Evolutionary conservation across 2,113 vertebrate species (phyloP).

Genomic region (Bubo bubo): DNA sequence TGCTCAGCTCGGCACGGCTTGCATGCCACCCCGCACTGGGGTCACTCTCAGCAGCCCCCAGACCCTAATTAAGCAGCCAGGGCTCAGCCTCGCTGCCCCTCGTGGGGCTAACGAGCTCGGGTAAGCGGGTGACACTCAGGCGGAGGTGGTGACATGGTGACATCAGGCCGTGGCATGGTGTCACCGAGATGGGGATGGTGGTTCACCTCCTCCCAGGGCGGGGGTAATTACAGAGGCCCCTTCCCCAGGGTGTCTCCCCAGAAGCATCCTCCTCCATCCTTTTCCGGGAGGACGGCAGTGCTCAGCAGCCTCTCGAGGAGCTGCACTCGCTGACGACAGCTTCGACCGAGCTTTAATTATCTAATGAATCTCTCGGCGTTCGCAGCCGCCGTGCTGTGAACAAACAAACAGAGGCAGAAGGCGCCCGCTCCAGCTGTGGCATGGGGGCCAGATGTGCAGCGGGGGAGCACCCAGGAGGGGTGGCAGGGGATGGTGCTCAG

Average conservation of each 20-base stretch:
- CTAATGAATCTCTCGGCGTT: background rate
- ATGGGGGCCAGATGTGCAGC: background rate
- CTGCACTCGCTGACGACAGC: background rate
- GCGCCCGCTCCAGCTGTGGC: background rate
- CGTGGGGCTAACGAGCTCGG: rapidly evolving
- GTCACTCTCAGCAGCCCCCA: background rate
- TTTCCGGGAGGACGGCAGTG: background rate
- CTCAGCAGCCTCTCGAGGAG: background rate
- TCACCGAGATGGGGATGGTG: background rate
- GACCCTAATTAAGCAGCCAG: background rate
- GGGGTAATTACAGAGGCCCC: rapidly evolving
- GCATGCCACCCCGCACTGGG: rapidly evolving
- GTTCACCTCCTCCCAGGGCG: too few relatives aligned
- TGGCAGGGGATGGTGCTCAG: background rate
- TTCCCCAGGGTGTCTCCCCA: background rate
- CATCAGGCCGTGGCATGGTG: rapidly evolving
- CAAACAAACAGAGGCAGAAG: background rate
- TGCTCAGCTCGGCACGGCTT: background rate
- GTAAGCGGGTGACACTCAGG: background rate
- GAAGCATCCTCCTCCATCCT: background rate
- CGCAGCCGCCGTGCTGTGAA: background rate
- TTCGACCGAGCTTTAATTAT: background rate
- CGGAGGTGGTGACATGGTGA: rapidly evolving
- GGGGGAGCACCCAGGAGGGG: background rate
- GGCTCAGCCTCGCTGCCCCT: background rate